Percentiles rank a stretch among this genome's conserved stretches.
phyloP scores from a whole-genome alignment of 2,113 vertebrate species.

The Calidris pygmaea region DNA sequence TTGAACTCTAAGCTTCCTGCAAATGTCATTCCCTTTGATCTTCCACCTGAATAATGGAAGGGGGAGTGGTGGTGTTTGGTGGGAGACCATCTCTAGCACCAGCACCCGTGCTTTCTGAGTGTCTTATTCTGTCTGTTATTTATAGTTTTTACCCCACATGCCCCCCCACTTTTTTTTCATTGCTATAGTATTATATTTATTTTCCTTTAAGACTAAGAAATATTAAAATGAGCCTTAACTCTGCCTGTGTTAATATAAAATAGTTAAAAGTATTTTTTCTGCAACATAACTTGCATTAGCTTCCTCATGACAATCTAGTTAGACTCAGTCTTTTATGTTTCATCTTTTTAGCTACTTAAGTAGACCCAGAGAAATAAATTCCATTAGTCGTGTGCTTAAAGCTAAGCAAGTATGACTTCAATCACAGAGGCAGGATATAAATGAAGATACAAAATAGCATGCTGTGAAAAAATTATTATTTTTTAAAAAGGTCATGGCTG shows the following conservation, averaged over 20 bases:
- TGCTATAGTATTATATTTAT: neutral
- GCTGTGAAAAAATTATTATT: neutral
- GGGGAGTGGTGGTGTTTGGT: neutral
- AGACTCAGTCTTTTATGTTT: neutral
- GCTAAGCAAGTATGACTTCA: neutral
- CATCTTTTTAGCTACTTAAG: neutral
- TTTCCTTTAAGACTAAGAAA: neutral
- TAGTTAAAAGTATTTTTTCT: neutral
- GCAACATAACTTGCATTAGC: neutral
- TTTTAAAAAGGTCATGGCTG: neutral
- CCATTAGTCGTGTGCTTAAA: neutral
- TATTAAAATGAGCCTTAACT: neutral
- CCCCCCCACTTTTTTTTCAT: neutral
- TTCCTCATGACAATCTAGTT: neutral
- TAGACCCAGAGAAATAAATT: neutral
- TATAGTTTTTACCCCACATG: neutral
- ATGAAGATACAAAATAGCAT: neutral
- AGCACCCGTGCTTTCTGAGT: accelerated
- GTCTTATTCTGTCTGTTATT: neutral
- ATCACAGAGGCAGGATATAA: neutral
- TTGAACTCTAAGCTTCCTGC: neutral
- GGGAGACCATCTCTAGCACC: neutral
- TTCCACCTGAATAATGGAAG: neutral
- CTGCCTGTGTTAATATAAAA: accelerated
- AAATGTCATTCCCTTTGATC: neutral